Evolutionary conservation across 2,888 invertebrate genomes (phyloP), one percentile per base, ranked within the genome.

Genomic region (Trisateles emortualis): DNA sequence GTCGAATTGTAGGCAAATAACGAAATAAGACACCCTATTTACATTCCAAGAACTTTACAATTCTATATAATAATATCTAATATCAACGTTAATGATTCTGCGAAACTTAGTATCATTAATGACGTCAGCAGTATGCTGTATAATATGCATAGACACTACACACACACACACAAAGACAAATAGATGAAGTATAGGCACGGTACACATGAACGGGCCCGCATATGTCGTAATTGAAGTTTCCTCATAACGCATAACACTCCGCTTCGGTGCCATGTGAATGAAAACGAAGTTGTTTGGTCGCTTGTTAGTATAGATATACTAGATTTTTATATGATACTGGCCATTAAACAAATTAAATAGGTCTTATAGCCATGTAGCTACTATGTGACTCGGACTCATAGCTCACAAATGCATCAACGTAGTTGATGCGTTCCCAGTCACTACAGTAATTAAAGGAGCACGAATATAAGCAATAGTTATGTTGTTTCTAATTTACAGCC

Each of bases 231-330:
- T 70, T 64, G 71, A 54, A 50, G 52, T 58, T 68, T 70, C 68
- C 71, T 70, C 38, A 60, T 68, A 70, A 68, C 71, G 71, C 68
- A 63, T 35, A 70, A 53, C 71, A 60, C 67, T 67, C 44, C 19
- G 26, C 50, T 6, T 0, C 50, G 35, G 62, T 65, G 56, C 56
- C 67, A 44, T 13, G 50, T 59, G 46, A 66, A 70, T 70, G 56
- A 51, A 8, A 55, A 52, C 1, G 14, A 40, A 68, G 26, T 38
- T 52, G 11, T 50, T 52, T 24, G 41, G 30, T 16, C 13, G 33
- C 41, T 35, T 35, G 38, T 38, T 29, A 24, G 26, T 38, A 6
- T 29, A 29, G 2, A 5, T 29, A 8, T 10, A 8, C 8, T 10
- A 29, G 10, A 1, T 29, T 29, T 29, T 29, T 29, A 29, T 29